Base-by-base conservation (phyloP, 2,113 vertebrate species). In the Leptodactylus fuscus region DNA sequence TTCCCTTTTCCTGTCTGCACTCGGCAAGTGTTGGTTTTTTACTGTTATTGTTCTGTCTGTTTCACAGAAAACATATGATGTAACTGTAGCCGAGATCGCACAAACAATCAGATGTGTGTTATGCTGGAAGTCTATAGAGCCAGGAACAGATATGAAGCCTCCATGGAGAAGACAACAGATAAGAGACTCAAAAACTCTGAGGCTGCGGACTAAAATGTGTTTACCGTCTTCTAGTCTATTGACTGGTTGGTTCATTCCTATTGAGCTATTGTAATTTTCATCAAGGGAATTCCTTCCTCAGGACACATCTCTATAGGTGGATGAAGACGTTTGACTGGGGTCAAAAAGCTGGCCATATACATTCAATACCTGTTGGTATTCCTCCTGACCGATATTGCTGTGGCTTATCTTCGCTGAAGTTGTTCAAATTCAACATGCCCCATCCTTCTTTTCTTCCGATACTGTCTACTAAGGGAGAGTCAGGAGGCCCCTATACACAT, bases 1-100 rank as follows among this genome's bases (percentile, higher is more conserved):
- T 76, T 34, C 58, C 18, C 38, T 44, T 65, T 83, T 83, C 82
- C 82, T 65, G 71, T 83, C 71, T 76, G 70, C 53, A 32, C 65
- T 46, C 9, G 24, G 27, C 32, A 4, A 15, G 60, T 65, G 71
- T 65, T 76, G 62, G 53, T 76, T 75, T 34, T 65, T 44, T 76
- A 34, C 0, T 65, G 82, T 83, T 83, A 76, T 83, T 75, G 70
- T 83, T 83, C 71, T 20, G 82, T 62, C 70, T 76, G 49, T 76
- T 62, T 62, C 71, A 76, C 70, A 65, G 82, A 83, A 83, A 83
- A 83, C 24, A 76, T 22, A 83, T 75, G 70, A 83, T 75, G 70
- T 83, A 44, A 83, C 71, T 6, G 4, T 1, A 24, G 44, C 18
- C 29, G 82, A 44, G 34, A 58, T 13, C 36, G 24, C n/a, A 46